phyloP scores from a whole-genome alignment of 1,140 invertebrate genomes.

The Hormaphis cornu region DNA sequence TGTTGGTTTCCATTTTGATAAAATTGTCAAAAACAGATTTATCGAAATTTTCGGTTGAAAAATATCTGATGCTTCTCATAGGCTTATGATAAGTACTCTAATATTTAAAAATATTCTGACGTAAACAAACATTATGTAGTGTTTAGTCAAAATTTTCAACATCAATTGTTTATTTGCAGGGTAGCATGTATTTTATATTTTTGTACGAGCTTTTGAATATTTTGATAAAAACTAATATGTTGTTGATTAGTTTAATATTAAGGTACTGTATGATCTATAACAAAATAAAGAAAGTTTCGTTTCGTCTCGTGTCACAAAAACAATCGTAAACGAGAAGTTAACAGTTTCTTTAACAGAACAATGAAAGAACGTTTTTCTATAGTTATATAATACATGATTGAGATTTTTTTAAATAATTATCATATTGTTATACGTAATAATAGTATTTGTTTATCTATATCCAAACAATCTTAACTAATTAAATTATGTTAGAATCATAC shows the following conservation, averaged over 20 bases:
- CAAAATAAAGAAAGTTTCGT: slow-evolving; percentile 26
- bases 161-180: too few species aligned
- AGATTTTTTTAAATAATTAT: slow-evolving; percentile 3
- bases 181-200: too few species aligned
- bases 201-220: neutral
- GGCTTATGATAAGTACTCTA: too few species aligned
- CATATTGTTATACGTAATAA: neutral
- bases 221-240: neutral
- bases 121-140: too few species aligned
- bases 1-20: too few species aligned
- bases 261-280: slow-evolving; percentile 10
- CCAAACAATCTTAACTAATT: too few species aligned
- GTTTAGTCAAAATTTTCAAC: too few species aligned
- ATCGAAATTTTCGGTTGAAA: too few species aligned
- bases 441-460: neutral
- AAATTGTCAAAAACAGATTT: too few species aligned
- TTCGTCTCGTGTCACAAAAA: slow-evolving; percentile 29
- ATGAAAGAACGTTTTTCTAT: slow-evolving; percentile 20
- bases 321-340: slow-evolving; percentile 1
- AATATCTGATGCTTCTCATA: too few species aligned
- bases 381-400: slow-evolving; percentile 5
- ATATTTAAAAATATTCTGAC: too few species aligned
- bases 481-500: too few species aligned
- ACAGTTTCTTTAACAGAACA: slow-evolving; percentile 26
- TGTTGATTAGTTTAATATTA: neutral